phyloP scores from a whole-genome alignment of 2,113 vertebrate species.

The Hemicordylus capensis region DNA sequence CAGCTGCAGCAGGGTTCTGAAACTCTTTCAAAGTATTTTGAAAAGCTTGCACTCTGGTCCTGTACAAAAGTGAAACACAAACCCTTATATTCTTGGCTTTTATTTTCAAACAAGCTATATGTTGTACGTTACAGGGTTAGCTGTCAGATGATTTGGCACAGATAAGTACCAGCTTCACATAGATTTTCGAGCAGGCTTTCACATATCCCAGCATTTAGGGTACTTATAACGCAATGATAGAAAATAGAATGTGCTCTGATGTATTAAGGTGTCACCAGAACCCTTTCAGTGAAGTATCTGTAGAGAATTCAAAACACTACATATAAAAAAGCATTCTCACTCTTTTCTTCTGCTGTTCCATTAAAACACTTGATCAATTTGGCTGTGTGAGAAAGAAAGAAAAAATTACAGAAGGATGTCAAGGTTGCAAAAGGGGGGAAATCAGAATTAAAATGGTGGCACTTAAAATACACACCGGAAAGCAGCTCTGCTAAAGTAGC shows the following conservation, averaged over 20 bases:
- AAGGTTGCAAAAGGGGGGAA: constrained; percentile 33
- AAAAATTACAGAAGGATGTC: not conserved
- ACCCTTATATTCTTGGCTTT: not conserved
- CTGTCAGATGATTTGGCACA: not conserved
- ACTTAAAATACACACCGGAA: not conserved
- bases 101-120: not conserved
- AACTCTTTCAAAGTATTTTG: no score
- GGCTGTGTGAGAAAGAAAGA: not conserved
- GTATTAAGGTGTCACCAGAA: constrained; percentile 46
- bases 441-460: constrained; percentile 20
- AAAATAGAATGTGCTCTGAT: constrained; percentile 33
- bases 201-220: constrained; percentile 16
- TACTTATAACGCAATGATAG: constrained; percentile 4
- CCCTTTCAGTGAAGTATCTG: constrained; percentile 20
- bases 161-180: not conserved
- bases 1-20: not conserved
- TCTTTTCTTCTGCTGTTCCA: constrained; percentile 43
- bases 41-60: not conserved
- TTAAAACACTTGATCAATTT: constrained; percentile 21
- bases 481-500: constrained; percentile 3
- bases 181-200: not conserved
- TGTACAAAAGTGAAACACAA: not conserved
- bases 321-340: constrained; percentile 42
- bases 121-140: not conserved
- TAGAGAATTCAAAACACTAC: constrained; percentile 33